These are phyloP conservation scores for Eledone cirrhosa DNA, from an alignment of 2,888 invertebrate species.

Conservation along the genomic window DNA sequence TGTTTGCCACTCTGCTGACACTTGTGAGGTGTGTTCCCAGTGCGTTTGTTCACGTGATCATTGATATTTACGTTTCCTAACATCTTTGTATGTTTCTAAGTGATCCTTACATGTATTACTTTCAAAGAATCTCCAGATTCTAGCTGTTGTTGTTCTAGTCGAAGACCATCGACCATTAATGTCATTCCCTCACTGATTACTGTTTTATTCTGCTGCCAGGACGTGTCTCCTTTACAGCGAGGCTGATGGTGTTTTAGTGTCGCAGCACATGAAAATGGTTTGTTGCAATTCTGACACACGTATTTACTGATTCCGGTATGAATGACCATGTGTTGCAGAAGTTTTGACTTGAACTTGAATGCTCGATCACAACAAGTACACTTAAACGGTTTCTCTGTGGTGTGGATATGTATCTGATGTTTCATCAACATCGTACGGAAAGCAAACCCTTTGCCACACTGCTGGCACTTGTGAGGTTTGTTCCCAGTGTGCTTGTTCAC, in stretches of 20 bases:
- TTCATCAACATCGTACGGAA: constrained; percentile 47
- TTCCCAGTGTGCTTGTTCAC: constrained; percentile 55
- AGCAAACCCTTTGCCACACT: constrained; percentile 47
- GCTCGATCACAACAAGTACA: constrained; percentile 47
- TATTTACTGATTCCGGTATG: constrained; percentile 47
- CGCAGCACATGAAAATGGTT: constrained; percentile 40
- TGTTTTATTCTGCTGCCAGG: constrained; percentile 4
- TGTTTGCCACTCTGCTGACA: no score
- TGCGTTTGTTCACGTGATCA: no score
- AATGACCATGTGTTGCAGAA: constrained; percentile 45
- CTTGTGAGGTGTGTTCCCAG: no score
- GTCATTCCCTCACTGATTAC: constrained; percentile 12
- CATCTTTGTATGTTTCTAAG: no score
- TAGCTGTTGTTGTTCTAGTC: constrained; percentile 1
- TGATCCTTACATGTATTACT: no score
- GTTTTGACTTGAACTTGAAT: constrained; percentile 47
- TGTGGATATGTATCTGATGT: constrained; percentile 48
- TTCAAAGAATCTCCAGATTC: constrained; percentile 23
- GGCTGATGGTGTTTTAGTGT: constrained; percentile 43
- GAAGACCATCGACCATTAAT: constrained; percentile 16
- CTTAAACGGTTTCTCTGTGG: constrained; percentile 43
- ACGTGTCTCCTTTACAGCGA: constrained; percentile 40
- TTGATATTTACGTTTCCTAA: no score
- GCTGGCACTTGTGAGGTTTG: constrained; percentile 47
- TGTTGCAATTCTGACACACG: constrained; percentile 42